Conservation (phyloP, 2,113 vertebrate genomes). For the Aphyosemion australe region DNA sequence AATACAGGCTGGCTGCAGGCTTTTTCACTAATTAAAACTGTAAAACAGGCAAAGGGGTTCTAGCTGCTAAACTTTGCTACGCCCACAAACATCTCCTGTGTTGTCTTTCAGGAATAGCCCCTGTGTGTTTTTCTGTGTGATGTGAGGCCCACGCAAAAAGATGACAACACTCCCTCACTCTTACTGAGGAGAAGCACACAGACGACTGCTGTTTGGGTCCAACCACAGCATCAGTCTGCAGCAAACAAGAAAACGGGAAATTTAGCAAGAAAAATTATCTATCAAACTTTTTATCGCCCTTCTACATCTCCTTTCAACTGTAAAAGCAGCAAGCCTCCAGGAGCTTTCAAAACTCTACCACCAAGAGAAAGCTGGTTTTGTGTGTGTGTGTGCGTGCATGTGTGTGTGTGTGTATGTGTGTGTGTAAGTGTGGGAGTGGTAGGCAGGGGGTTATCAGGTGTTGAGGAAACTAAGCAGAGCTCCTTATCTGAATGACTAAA, state of each 20-base stretch:
- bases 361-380: neutral
- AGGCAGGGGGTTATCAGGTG: constrained; percentile 63
- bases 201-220: neutral
- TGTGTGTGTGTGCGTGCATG: too few relatives aligned
- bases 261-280: neutral
- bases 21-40: too few relatives aligned
- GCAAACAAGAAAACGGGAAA: neutral
- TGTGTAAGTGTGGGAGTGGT: neutral
- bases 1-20: neutral
- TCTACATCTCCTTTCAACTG: constrained; percentile 16
- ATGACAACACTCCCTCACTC: neutral
- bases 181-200: neutral
- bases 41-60: too few relatives aligned
- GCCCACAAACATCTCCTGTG: too few relatives aligned
- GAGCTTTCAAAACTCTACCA: constrained; percentile 19
- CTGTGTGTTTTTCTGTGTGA: too few relatives aligned
- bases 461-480: constrained; percentile 59
- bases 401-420: neutral
- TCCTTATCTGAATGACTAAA: constrained; percentile 16
- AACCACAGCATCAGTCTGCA: neutral
- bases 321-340: constrained; percentile 12
- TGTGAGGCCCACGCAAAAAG: too few relatives aligned
- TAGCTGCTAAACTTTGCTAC: neutral
- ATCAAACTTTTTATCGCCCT: constrained; percentile 13
- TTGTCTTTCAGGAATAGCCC: too few relatives aligned